These are phyloP conservation scores for Coptodon rendalli DNA, from an alignment of 2,113 vertebrate genomes.

Conservation along the genomic window DNA sequence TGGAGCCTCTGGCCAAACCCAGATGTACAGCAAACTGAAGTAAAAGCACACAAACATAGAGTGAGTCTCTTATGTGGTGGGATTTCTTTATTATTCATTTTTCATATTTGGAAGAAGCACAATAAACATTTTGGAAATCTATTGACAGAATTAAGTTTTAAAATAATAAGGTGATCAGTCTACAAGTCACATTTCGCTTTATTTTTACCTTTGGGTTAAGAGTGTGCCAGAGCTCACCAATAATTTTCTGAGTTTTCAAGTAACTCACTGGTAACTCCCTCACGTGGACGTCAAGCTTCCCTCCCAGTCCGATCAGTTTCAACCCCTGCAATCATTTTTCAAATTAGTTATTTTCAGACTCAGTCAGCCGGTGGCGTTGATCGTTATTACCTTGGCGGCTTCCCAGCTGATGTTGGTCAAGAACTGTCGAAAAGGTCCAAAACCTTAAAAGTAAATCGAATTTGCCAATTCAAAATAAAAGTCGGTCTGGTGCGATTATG, in stretches of 20 bases:
- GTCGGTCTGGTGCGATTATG: fast-evolving
- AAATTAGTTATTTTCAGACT: neutral
- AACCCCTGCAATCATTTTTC: constrained; percentile 62
- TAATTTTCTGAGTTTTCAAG: constrained; percentile 60
- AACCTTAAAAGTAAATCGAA: constrained; percentile 24
- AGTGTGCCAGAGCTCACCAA: constrained; percentile 75
- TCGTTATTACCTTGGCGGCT: constrained; percentile 79
- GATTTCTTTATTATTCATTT: neutral
- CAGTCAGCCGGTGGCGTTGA: neutral
- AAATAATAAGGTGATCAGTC: neutral
- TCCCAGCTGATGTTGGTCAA: constrained; percentile 82
- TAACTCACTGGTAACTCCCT: constrained; percentile 79
- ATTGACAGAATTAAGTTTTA: neutral
- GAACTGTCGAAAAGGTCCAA: constrained; percentile 80
- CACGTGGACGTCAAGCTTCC: constrained; percentile 44
- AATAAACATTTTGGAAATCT: neutral
- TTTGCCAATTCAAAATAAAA: neutral
- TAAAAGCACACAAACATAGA: neutral
- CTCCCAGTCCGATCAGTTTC: constrained; percentile 70
- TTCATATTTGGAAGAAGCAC: neutral
- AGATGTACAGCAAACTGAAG: constrained; percentile 76
- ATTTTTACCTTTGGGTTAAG: constrained; percentile 74
- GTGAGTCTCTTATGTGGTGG: neutral
- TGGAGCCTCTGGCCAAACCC: constrained; percentile 70
- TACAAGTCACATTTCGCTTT: neutral